Evolutionary conservation across 2,113 vertebrate genomes (phyloP), one percentile per base, ranked within the genome.

Genomic region (Hymenochirus boettgeri): DNA sequence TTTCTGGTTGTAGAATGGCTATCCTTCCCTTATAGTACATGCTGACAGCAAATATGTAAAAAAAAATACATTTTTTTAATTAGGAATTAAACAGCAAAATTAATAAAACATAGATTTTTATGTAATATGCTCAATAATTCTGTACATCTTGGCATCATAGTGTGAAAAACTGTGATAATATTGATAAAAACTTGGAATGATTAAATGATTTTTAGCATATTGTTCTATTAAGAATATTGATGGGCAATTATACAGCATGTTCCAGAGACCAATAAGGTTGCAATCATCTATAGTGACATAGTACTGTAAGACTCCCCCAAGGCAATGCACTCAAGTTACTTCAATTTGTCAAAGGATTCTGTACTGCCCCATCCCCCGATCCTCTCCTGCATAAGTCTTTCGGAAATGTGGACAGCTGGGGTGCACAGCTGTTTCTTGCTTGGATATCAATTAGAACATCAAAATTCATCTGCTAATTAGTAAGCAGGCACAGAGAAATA

Each of bases 381-480:
- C 2, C 66, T 64, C 57, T 54, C 8, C 71, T 24, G 37, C 59
- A 63, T 72, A 66, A 67, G 62, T 72, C 72, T 71, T 71, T 50
- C 3, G 4, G 75, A 77, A 77, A 18, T 0, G 62, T 60, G 70
- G 77, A 77, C 79, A 81, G 80, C 77, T 81, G 80, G 80, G 69
- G 71, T 2, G 1, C 74, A 74, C 83, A 85, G 79, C 79, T 83
- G 81, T 71, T 76, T 77, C 71, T 61, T 75, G 21, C 57, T 73
- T 64, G 73, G 69, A 77, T 76, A 77, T 79, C 74, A 83, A 77
- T 81, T 80, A 80, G 67, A 76, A 77, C 74, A 77, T 73, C 75
- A 70, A 77, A 77, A 78, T 73, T 78, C 72, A 74, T 80, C 78
- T 76, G 80, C 79, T 81, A 82, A 83, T 83, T 83, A 83, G 77